Percentiles rank a stretch among this genome's conserved stretches.
These are phyloP conservation scores for Polyergus mexicanus DNA, from an alignment of 1,140 invertebrate species.

Conservation along the genomic window DNA sequence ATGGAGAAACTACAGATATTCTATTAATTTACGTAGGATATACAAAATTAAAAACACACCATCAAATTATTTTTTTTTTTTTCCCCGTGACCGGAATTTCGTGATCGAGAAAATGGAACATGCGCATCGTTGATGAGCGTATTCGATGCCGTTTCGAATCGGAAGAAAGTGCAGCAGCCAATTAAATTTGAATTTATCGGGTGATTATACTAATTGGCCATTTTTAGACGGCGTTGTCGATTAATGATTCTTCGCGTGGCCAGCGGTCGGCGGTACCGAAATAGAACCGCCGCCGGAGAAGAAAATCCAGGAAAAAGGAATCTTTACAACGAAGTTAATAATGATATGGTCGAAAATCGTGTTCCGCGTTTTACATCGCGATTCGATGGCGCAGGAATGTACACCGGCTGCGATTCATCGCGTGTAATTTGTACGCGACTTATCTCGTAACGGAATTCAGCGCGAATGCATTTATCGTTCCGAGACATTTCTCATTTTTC, in stretches of 20 bases:
- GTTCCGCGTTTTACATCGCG: neutral
- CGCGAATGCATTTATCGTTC: neutral
- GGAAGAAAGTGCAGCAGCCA: constrained; percentile 47
- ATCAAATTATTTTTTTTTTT: neutral
- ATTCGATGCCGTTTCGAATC: neutral
- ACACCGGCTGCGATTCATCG: neutral
- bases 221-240: constrained; percentile 52
- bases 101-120: neutral
- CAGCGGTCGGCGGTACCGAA: constrained; percentile 11
- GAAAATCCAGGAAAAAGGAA: constrained; percentile 3
- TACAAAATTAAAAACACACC: neutral
- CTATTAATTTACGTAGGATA: neutral
- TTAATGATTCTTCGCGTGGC: constrained; percentile 47
- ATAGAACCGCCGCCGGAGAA: constrained; percentile 16
- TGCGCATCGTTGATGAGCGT: neutral
- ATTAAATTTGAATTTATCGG: constrained; percentile 75
- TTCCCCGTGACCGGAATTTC: neutral
- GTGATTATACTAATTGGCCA: constrained; percentile 73
- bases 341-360: neutral
- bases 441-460: constrained; percentile 37
- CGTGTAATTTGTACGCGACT: constrained; percentile 5
- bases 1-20: neutral
- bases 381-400: constrained; percentile 27
- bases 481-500: constrained; percentile 25
- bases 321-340: constrained; percentile 1